These are phyloP conservation scores for Euzetes globulus DNA, from an alignment of 2,888 invertebrate genomes.

Conservation along the genomic window DNA sequence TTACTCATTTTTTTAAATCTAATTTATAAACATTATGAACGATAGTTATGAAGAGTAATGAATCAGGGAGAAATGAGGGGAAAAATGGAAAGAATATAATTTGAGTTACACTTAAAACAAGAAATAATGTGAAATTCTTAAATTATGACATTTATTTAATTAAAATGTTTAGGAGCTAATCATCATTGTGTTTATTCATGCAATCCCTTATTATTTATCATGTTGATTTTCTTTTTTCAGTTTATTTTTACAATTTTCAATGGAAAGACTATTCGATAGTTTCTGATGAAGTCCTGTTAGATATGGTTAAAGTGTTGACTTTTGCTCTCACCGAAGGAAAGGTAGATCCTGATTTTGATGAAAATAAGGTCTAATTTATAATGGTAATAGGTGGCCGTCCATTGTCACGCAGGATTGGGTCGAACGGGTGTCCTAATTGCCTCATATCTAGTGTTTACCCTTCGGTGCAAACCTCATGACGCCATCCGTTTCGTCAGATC, in stretches of 20 bases:
- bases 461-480: conserved; percentile 61
- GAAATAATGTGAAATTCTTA: no score
- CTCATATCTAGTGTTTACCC: conserved; percentile 71
- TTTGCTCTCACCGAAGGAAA: conserved; percentile 73
- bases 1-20: no score
- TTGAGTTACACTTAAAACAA: no score
- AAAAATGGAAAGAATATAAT: no score
- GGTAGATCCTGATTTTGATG: conserved; percentile 48
- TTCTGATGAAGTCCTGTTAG: conserved; percentile 64
- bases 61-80: no score
- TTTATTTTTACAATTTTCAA: conserved; percentile 82
- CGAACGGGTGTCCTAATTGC: conserved; percentile 79
- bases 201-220: no score
- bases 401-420: conserved; percentile 79
- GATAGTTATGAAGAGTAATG: no score
- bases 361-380: neutral
- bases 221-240: conserved; percentile 54
- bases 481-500: conserved; percentile 70
- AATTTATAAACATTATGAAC: no score
- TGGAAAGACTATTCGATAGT: conserved; percentile 73
- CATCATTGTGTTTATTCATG: no score
- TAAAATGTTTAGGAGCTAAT: no score
- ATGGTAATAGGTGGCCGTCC: conserved; percentile 56
- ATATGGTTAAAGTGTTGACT: conserved; percentile 82
- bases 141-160: no score